Percentiles rank a stretch among this genome's conserved stretches.
Conservation (phyloP, 2,888 invertebrate genomes). For the Dinocampus coccinellae region DNA sequence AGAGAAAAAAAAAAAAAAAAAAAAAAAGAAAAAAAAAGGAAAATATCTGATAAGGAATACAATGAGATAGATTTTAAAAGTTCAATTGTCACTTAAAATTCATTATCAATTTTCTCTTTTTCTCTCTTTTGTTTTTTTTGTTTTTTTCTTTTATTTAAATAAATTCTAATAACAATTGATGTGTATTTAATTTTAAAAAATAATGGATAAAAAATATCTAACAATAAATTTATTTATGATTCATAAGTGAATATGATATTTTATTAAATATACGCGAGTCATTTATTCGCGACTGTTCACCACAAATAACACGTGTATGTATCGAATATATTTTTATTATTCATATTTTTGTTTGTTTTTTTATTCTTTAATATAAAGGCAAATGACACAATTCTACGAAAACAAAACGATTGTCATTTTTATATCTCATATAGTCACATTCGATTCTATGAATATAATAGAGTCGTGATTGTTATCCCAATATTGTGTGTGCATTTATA, state of each 20-base stretch:
- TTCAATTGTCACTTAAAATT: background rate
- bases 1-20: too few species aligned
- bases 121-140: too few species aligned
- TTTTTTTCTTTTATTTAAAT: too few species aligned
- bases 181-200: background rate
- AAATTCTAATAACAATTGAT: background rate
- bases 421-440: background rate
- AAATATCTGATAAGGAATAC: background rate
- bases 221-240: background rate
- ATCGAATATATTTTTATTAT: background rate
- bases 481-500: background rate
- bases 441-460: constrained; percentile 21
- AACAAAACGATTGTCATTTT: constrained; percentile 14
- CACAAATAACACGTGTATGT: background rate
- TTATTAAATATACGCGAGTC: background rate
- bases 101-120: too few species aligned
- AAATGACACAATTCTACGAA: background rate
- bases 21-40: too few species aligned
- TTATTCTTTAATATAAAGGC: background rate
- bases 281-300: background rate
- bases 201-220: background rate
- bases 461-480: constrained; percentile 20
- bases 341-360: background rate
- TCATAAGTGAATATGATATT: background rate
- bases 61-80: background rate